These are phyloP conservation scores for Parazoanthus darwini DNA, from an alignment of 92 coral and sea anemone genomes.

Conservation along the genomic window DNA sequence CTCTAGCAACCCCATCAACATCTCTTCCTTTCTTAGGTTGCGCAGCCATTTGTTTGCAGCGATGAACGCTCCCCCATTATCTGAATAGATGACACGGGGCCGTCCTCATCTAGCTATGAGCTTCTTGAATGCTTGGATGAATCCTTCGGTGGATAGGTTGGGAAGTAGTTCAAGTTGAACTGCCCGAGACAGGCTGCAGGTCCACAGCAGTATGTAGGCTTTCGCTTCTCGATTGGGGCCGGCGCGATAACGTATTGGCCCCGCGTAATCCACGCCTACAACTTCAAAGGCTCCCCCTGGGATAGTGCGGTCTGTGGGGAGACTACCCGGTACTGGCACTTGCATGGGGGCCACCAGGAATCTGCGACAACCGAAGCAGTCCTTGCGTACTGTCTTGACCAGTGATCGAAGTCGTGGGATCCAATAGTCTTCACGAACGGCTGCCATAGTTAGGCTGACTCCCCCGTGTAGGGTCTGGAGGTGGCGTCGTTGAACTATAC, in stretches of 20 bases:
- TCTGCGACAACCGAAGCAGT: constrained; percentile 22
- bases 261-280: constrained; percentile 31
- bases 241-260: constrained; percentile 35
- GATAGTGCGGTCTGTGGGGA: constrained; percentile 12
- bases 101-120: constrained; percentile 32
- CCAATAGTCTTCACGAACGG: constrained; percentile 38
- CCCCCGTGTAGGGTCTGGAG: constrained; percentile 38
- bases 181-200: constrained; percentile 20
- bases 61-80: constrained; percentile 48
- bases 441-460: constrained; percentile 38
- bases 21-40: constrained; percentile 47
- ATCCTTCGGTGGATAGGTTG: constrained; percentile 22
- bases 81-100: constrained; percentile 48
- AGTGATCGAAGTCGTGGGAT: constrained; percentile 19
- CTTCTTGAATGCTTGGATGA: constrained; percentile 11
- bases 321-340: constrained; percentile 20
- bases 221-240: constrained; percentile 16
- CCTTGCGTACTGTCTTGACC: constrained; percentile 20
- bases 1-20: constrained; percentile 40
- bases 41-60: constrained; percentile 49
- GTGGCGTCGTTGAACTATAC: constrained; percentile 19
- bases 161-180: constrained; percentile 22
- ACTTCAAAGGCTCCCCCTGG: constrained; percentile 35
- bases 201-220: not conserved
- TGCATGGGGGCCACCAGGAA: constrained; percentile 22